These are phyloP conservation scores for Kryphioiulus occultus DNA, from an alignment of 2,888 invertebrate species.

Conservation along the genomic window DNA sequence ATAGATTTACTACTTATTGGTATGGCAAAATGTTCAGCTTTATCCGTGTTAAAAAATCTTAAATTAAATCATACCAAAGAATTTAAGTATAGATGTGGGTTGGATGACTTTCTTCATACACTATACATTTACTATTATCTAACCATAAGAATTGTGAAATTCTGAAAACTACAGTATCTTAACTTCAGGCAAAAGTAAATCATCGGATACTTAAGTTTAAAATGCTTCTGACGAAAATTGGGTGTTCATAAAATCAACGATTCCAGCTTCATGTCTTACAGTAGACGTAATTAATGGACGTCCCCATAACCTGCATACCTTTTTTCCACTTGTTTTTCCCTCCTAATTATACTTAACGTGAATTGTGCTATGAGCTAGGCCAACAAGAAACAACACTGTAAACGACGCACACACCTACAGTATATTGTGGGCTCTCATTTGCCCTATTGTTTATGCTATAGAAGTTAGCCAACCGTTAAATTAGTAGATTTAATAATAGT, in stretches of 20 bases:
- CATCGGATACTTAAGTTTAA: too few species aligned
- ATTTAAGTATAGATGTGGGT: too few species aligned
- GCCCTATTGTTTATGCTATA: neutral
- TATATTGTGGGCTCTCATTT: neutral
- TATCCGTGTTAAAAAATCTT: too few species aligned
- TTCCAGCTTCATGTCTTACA: neutral
- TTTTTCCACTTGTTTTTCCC: neutral
- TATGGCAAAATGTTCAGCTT: too few species aligned
- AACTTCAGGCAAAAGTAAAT: too few species aligned
- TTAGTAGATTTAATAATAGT: neutral
- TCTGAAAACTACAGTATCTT: too few species aligned
- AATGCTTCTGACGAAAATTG: neutral
- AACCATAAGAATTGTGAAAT: too few species aligned
- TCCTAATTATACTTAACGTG: neutral
- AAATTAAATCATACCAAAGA: too few species aligned
- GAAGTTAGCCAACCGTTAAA: slow-evolving; percentile 24
- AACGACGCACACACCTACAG: neutral
- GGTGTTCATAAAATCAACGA: neutral
- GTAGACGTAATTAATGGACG: neutral
- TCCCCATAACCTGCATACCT: slow-evolving; percentile 32
- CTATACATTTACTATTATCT: too few species aligned
- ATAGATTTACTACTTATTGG: too few species aligned
- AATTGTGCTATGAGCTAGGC: neutral
- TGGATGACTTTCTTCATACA: too few species aligned
- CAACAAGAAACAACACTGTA: neutral